Base-by-base conservation (phyloP, 2,113 vertebrate species). In the Oriolus oriolus region DNA sequence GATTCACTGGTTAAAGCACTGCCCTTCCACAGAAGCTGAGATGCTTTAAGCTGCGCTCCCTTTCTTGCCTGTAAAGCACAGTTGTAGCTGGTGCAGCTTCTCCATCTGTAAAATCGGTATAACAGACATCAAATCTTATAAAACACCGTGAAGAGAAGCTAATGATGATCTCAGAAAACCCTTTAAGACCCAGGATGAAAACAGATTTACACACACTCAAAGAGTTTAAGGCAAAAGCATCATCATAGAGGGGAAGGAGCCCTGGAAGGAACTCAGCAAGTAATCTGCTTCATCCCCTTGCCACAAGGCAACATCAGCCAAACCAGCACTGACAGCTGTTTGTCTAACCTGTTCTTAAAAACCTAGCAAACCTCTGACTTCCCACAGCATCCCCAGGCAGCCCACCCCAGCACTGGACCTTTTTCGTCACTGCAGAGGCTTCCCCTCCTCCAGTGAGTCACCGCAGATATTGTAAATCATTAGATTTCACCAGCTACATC, bases 201-300 rank as follows among this genome's bases (percentile, higher is more conserved):
- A 87, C 71, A 93, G 86, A 95, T 90, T 92, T 95, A 90, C 63
- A 73, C 63, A 90, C 88, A 92, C 64, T 89, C 80, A 63, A 71
- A 84, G 80, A 84, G 47, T 90, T 96, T 93, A 95, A 95, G 80
- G 88, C 63, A 95, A 86, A 95, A 93, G 90, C 42, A 92, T 85
- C 90, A 75, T 60, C 71, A 69, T 10, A 90, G 33, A 27, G 60
- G 31, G 33, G 39, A 93, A 86, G 81, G 18, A 83, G 42, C 52
- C 81, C 90, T 63, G 61, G 87, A 94, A 96, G 80, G 60, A 91
- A 71, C 60, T 89, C 47, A 11, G 89, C 54, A 78, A 92, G 87
- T 90, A 83, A 95, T 86, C 89, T 73, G 69, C 65, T 87, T 74
- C 50, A 83, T 76, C 50, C 84, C 54, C n/a, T 91, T 79, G 78